Evolutionary conservation across 2,888 invertebrate genomes (phyloP), one percentile per base, ranked within the genome.

Genomic region (Nineta flava): DNA sequence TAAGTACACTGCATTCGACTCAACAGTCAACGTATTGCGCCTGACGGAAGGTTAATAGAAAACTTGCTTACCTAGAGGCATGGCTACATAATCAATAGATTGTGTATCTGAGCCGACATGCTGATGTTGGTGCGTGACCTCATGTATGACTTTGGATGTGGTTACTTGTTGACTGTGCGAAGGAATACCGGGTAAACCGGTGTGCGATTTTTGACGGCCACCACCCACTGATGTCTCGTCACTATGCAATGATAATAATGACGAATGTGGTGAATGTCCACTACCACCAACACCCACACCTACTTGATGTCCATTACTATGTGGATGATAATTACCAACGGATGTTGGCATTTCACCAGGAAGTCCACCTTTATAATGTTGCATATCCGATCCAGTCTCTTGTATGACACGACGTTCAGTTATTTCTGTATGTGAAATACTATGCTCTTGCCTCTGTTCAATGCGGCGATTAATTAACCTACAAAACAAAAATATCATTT

Each of bases 151-250:
- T 66, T 81, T 81, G 50, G 80, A 81, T 32, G 80, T 80, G 51
- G 81, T 81, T 60, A 81, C 79, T 75, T 81, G 69, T 63, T 81
- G 80, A 46, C 78, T 78, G 50, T 77, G 77, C 61, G 79, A 79
- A 61, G 80, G 78, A 61, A 79, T 79, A 60, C 78, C 77, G 61
- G 80, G 78, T 61, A 79, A 79, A 60, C 78, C 77, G 52, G 76
- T 74, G n/a, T 44, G 44, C 17, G 6, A 12, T 6, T n/a, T 44
- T 9, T 19, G 44, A 44, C 78, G 77, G 52, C 76, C 75, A 57
- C 79, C 75, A 54, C 74, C 69, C 57, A 75, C 65, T 47, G 73
- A 70, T 63, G 71, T 62, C 55, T 71, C 71, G 53, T 71, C 71
- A 59, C 71, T 70, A 56, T 71, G 71, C 52, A 69, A 67, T 47